Percentiles rank a stretch among this genome's conserved stretches.
These are phyloP conservation scores for Eunapius fragilis DNA, from an alignment of 37 sponge, comb jelly and placozoan genomes.

Conservation along the genomic window DNA sequence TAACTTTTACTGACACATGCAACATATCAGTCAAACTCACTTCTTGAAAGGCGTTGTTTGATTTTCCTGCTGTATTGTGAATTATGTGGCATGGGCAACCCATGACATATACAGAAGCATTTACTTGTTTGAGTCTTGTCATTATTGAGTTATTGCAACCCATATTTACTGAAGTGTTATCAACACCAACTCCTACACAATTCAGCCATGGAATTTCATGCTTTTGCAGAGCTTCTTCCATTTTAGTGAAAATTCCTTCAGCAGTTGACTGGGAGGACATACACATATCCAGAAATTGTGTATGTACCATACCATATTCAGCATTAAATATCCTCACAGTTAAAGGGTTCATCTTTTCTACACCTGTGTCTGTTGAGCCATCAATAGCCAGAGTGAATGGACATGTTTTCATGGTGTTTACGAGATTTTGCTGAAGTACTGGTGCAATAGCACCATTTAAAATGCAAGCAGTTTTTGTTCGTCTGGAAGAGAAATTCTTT, in stretches of 20 bases:
- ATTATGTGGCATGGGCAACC: conserved; percentile 42
- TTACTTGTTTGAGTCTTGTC: conserved; percentile 11
- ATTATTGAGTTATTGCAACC: conserved; percentile 45
- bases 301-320: conserved; percentile 8
- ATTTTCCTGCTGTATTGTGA: conserved; percentile 17
- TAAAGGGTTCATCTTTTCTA: conserved; percentile 53
- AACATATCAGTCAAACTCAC: too few species aligned
- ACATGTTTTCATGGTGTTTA: conserved; percentile 15
- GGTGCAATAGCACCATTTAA: conserved; percentile 51
- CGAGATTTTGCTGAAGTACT: conserved; percentile 12
- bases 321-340: too few species aligned
- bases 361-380: conserved; percentile 45
- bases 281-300: conserved; percentile 53
- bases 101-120: conserved; percentile 18
- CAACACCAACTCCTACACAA: conserved; percentile 34
- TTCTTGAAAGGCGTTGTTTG: conserved; percentile 8
- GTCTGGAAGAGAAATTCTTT: conserved; percentile 35
- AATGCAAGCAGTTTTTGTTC: conserved; percentile 53
- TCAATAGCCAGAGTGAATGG: conserved; percentile 40
- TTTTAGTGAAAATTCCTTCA: conserved; percentile 29
- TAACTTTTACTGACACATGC: too few species aligned
- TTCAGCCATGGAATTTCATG: conserved; percentile 22
- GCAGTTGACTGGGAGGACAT: conserved; percentile 29
- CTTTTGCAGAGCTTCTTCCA: conserved; percentile 23
- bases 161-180: conserved; percentile 62